Conservation (phyloP, 2,888 invertebrate species). For the Tetragnatha montana region DNA sequence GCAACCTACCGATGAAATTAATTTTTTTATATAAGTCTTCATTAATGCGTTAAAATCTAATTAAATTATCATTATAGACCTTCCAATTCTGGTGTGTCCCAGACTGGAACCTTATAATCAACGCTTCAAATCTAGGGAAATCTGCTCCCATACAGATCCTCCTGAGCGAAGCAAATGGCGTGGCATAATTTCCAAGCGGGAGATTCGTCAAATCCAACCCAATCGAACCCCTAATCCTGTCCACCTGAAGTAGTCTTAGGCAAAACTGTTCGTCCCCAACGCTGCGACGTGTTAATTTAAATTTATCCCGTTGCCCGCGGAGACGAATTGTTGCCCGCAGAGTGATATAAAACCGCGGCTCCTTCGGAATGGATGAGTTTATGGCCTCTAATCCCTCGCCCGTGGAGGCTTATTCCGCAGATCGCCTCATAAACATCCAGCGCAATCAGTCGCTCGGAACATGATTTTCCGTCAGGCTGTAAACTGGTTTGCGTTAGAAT, state of each 20-base stretch:
- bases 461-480: not conserved
- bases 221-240: not conserved
- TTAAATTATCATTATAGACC: too few relatives aligned
- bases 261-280: not conserved
- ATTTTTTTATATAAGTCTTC: too few relatives aligned
- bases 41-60: too few relatives aligned
- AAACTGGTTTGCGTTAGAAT: not conserved
- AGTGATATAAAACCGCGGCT: not conserved
- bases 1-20: too few relatives aligned
- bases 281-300: not conserved
- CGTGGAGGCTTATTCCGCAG: not conserved
- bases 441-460: not conserved
- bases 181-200: too few relatives aligned
- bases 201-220: too few relatives aligned
- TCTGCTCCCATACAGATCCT: too few relatives aligned
- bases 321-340: not conserved
- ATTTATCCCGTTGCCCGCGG: not conserved
- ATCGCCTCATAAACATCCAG: not conserved
- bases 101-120: too few relatives aligned
- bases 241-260: not conserved
- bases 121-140: too few relatives aligned
- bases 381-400: not conserved
- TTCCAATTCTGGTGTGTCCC: too few relatives aligned
- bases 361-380: not conserved
- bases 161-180: too few relatives aligned